Evolutionary conservation across 1,140 invertebrate genomes (phyloP), one percentile per base, ranked within the genome.

Genomic region (Drosophila insularis): DNA sequence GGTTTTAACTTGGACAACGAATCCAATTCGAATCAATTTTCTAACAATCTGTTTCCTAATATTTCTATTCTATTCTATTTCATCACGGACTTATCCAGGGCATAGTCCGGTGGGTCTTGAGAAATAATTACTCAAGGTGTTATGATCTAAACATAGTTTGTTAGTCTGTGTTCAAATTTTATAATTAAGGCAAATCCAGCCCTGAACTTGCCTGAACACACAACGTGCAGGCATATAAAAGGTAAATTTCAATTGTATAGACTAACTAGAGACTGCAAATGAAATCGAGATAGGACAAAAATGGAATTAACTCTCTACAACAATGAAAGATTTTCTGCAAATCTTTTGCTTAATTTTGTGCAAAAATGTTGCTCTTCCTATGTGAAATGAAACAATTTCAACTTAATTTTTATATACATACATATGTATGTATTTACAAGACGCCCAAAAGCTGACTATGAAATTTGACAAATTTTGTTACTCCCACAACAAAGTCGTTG

Each of bases 171-270:
- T 37, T 37, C 13, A 11, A 37, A 10, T 37, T 37, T 2, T 1
- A 37, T 37, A 37, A 10, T 3, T 10, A 7, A 17, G 23, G 4
- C 23, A 8, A 21, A 50, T 50, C 17, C 43, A 11, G 43, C 8
- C 17, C 17, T 50, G 43, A 8, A 50, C 0, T 11, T 19, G 43
- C 3, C n/a, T 0, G 10, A 37, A 59, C 6, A 55, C 58, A 35
- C 50, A 67, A 46, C 14, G 43, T 7, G 62, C 43, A 63, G 65
- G 65, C 50, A 50, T 23, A 82, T 82, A 82, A 89, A 61, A 87
- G 69, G 76, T 82, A 71, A 76, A 87, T 87, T 87, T 77, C 79
- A 77, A 68, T 74, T 79, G 59, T 31, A 39, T 32, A 8, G 58
- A 17, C 43, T 63, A 68, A 68, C 61, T 40, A 53, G 39, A 27